phyloP scores from a whole-genome alignment of 2,113 vertebrate species.

The Apodemus sylvaticus region DNA sequence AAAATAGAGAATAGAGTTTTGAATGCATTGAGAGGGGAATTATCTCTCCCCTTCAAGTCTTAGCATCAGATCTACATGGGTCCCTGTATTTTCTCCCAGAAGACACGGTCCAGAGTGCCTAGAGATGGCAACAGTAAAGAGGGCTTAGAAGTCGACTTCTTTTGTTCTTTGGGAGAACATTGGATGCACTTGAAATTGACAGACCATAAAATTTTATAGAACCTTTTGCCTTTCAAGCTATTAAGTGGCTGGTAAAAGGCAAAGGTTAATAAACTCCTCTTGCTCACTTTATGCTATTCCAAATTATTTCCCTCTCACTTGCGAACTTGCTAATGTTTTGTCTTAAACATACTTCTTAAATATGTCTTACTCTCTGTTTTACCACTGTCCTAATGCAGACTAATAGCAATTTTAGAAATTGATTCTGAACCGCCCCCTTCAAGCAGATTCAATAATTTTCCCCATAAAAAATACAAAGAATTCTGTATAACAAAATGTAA shows the following conservation, averaged over 20 bases:
- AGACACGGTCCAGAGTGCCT: not conserved
- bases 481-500: not conserved
- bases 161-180: not conserved
- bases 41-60: not conserved
- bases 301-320: conserved; percentile 40
- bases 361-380: conserved; percentile 10
- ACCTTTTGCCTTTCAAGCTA: conserved; percentile 47
- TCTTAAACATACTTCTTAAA: conserved; percentile 46
- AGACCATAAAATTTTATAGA: not conserved
- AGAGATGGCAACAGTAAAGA: not conserved
- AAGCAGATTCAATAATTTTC: not conserved
- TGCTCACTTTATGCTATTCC: conserved; percentile 43
- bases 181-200: not conserved
- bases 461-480: not conserved
- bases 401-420: not conserved
- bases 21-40: not conserved
- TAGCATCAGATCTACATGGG: not conserved
- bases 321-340: conserved; percentile 39
- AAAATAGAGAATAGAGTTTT: not conserved
- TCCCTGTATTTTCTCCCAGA: not conserved
- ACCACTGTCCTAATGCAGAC: not conserved
- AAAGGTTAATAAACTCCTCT: conserved; percentile 67
- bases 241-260: conserved; percentile 52
- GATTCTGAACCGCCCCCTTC: not conserved
- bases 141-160: not conserved